Evolutionary conservation across 2,113 vertebrate species (phyloP).

Genomic region (Nothocercus nigrocapillus): DNA sequence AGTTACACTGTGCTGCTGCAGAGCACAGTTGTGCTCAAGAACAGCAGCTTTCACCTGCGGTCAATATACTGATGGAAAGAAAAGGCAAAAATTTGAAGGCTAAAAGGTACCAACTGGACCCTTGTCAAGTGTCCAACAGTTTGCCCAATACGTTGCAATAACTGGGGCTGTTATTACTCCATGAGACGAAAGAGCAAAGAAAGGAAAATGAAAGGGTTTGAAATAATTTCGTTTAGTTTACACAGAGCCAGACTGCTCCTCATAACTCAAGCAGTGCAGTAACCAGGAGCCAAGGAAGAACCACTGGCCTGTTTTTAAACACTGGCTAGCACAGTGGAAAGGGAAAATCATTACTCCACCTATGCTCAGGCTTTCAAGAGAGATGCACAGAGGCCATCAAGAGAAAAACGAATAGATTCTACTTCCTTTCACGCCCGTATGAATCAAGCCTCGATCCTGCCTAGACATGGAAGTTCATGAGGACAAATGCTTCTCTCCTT

Average conservation of each 20-base stretch:
- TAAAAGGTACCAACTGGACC: not conserved
- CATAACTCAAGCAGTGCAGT: not conserved
- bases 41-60: not conserved
- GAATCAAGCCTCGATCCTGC: conserved; percentile 15
- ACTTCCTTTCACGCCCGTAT: conserved; percentile 43
- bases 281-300: conserved; percentile 26
- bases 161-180: not conserved
- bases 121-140: not conserved
- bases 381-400: not conserved
- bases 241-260: not conserved
- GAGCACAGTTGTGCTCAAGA: not conserved
- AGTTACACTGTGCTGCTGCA: not conserved
- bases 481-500: not conserved
- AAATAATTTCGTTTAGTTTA: not conserved
- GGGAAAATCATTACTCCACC: conserved; percentile 37
- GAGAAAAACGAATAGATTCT: not conserved
- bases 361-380: conserved; percentile 8
- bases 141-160: rapidly evolving
- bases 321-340: conserved; percentile 28
- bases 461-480: not conserved
- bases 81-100: not conserved
- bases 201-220: not conserved
- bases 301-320: conserved; percentile 29
- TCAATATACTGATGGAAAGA: not conserved
- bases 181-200: not conserved